These are phyloP conservation scores for Lasaia peninsularis DNA, from an alignment of 1,140 invertebrate species.

Conservation along the genomic window DNA sequence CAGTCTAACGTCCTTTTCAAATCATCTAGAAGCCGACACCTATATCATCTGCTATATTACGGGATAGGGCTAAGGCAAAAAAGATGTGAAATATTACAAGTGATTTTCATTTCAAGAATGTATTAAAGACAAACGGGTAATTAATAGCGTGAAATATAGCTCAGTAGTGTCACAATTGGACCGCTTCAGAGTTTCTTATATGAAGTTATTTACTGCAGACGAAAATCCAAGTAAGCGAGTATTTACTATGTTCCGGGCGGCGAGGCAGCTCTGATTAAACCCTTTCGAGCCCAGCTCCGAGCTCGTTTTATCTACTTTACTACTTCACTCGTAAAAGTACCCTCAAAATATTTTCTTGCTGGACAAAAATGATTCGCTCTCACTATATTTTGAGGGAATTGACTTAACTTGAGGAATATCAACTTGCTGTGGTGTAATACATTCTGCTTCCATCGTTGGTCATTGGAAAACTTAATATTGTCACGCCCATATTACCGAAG, in stretches of 20 bases:
- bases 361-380: conserved; percentile 18
- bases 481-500: no score
- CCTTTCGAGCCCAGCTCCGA: conserved; percentile 38
- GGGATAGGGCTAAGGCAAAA: no score
- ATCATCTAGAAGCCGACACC: no score
- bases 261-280: conserved; percentile 54
- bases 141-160: not conserved
- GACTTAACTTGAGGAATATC: not conserved
- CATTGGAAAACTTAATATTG: no score
- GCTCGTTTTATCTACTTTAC: conserved; percentile 55
- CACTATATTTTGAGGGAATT: not conserved
- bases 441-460: no score
- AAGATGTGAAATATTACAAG: no score
- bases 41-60: no score
- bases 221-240: conserved; percentile 26
- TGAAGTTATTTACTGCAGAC: conserved; percentile 2
- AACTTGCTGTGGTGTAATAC: not conserved
- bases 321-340: conserved; percentile 43
- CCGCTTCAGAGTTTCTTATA: not conserved
- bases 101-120: not conserved
- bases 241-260: conserved; percentile 49
- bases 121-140: no score
- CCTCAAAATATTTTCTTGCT: conserved; percentile 39
- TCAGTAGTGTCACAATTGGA: not conserved
- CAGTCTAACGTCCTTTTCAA: no score